These are phyloP conservation scores for Gerosis bhagava DNA, from an alignment of 2,888 invertebrate genomes.

Conservation along the genomic window DNA sequence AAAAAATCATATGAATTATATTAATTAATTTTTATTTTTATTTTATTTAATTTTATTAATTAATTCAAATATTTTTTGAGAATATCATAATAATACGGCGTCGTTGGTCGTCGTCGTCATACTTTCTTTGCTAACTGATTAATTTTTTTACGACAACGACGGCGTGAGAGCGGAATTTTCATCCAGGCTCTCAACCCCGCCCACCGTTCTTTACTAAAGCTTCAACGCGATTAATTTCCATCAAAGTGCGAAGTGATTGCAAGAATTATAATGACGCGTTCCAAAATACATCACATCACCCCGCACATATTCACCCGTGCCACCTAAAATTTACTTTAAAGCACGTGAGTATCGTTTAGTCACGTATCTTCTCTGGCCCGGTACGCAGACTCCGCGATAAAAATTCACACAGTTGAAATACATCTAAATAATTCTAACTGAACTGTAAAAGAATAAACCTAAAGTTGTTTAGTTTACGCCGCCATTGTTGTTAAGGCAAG, in stretches of 20 bases:
- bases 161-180: slow-evolving; percentile 4
- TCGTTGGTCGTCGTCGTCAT: too few species aligned
- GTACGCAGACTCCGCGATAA: slow-evolving; percentile 61
- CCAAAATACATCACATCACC: slow-evolving; percentile 70
- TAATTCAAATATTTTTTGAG: too few species aligned
- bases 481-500: slow-evolving; percentile 41
- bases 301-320: slow-evolving; percentile 52
- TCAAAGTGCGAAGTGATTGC: slow-evolving; percentile 45
- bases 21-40: too few species aligned
- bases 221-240: slow-evolving; percentile 39
- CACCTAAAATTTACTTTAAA: slow-evolving; percentile 70
- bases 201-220: slow-evolving; percentile 16
- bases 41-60: too few species aligned
- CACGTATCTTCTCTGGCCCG: slow-evolving; percentile 66
- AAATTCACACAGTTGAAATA: slow-evolving; percentile 53
- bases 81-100: too few species aligned
- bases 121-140: too few species aligned
- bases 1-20: too few species aligned
- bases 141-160: too few species aligned
- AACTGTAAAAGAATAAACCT: slow-evolving; percentile 23
- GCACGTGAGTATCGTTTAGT: slow-evolving; percentile 65
- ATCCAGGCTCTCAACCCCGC: not conserved
- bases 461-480: slow-evolving; percentile 22
- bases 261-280: slow-evolving; percentile 50
- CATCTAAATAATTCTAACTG: too few species aligned